Percentiles rank a stretch among this genome's conserved stretches.
Conservation (phyloP, 1,140 invertebrate genomes). For the Metopolophium dirhodum region DNA sequence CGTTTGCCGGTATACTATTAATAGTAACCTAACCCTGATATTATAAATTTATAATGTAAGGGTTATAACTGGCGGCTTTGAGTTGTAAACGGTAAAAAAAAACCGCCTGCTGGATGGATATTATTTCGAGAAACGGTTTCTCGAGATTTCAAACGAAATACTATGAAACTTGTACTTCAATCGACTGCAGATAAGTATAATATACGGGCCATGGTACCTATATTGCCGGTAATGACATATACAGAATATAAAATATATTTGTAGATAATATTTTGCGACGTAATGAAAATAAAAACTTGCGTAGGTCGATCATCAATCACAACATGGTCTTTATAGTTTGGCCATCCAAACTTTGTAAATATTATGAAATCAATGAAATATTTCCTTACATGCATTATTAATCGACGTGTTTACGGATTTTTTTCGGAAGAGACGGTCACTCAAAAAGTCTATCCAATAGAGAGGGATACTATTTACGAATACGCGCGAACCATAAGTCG, state of each 20-base stretch:
- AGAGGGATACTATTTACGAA: background rate
- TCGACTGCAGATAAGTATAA: background rate
- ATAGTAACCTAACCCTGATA: background rate
- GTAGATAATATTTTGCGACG: background rate
- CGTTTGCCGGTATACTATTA: background rate
- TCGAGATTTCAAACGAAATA: background rate
- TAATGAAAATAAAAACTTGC: background rate
- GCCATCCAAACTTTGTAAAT: no score
- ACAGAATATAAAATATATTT: background rate
- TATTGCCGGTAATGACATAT: background rate
- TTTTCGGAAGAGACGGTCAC: background rate
- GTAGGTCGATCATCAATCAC: background rate
- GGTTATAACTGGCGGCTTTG: background rate
- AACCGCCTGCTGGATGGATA: background rate
- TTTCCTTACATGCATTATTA: background rate
- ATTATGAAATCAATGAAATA: background rate
- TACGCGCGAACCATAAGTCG: background rate
- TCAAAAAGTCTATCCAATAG: accelerated
- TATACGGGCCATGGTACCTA: background rate
- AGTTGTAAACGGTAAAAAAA: background rate
- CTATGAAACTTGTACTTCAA: background rate
- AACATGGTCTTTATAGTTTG: background rate
- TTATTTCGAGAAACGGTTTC: background rate
- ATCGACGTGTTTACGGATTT: background rate
- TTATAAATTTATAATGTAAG: constrained; percentile 8